phyloP scores from a whole-genome alignment of 2,113 vertebrate genomes.

The Clarias batrachus region DNA sequence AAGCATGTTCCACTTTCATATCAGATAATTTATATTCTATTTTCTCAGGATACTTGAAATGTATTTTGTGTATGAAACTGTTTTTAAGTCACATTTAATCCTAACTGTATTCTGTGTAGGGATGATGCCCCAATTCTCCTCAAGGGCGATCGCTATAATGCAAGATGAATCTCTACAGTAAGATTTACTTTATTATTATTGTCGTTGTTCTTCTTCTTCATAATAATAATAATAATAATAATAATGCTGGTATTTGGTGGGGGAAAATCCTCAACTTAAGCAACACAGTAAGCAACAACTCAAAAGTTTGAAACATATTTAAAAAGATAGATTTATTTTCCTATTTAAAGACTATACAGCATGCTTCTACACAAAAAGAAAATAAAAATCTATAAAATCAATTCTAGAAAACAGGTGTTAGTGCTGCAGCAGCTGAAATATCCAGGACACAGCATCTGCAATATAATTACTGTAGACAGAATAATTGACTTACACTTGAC shows the following conservation, averaged over 20 bases:
- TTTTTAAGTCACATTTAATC: not conserved
- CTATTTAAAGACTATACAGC: not conserved
- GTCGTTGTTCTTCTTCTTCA: too few relatives aligned
- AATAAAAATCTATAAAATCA: not conserved
- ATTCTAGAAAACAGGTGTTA: not conserved
- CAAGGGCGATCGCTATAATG: not conserved
- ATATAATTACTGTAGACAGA: not conserved
- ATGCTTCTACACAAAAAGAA: constrained; percentile 22
- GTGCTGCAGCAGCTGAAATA: not conserved
- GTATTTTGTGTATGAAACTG: not conserved
- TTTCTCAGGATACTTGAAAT: not conserved
- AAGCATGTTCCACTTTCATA: too few relatives aligned
- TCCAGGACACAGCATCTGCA: not conserved
- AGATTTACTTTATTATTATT: not conserved
- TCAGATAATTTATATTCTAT: not conserved
- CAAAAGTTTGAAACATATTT: not conserved
- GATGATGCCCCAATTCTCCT: not conserved
- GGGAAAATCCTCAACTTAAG: not conserved
- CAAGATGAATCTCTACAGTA: not conserved
- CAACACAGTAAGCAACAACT: not conserved
- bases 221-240: too few relatives aligned
- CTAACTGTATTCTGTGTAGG: not conserved
- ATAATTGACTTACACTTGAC: not conserved
- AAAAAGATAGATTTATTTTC: constrained; percentile 12
- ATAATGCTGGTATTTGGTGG: not conserved